phyloP scores from a whole-genome alignment of 2,888 invertebrate genomes.

The Agrilus cyanescens region DNA sequence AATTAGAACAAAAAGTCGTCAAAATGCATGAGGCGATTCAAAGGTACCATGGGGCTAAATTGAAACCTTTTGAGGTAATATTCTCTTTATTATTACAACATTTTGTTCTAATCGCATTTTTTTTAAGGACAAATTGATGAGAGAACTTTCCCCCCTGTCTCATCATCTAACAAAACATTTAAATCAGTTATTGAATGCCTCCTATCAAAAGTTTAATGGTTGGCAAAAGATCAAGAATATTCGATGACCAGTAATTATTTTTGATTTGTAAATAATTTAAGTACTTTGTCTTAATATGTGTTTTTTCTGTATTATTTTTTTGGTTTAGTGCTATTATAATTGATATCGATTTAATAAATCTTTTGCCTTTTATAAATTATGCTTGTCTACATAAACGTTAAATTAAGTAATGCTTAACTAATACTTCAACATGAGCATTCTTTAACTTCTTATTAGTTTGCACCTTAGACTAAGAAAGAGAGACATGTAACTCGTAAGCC shows the following conservation, averaged over 20 bases:
- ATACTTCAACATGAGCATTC: no score
- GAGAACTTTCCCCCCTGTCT: slow-evolving; percentile 69
- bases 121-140: slow-evolving; percentile 64
- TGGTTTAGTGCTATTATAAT: no score
- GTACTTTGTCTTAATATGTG: no score
- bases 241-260: slow-evolving; percentile 2
- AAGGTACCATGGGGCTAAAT: slow-evolving; percentile 74
- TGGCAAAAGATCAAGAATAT: slow-evolving; percentile 53
- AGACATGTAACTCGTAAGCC: no score
- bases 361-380: no score
- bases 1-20: slow-evolving; percentile 66
- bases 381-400: no score
- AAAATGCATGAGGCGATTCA: slow-evolving; percentile 83
- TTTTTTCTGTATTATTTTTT: no score
- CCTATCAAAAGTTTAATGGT: slow-evolving; percentile 72
- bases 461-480: no score
- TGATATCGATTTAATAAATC: no score
- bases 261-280: neutral
- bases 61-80: slow-evolving; percentile 72
- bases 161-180: slow-evolving; percentile 74
- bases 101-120: slow-evolving; percentile 14
- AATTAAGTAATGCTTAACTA: no score
- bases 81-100: slow-evolving; percentile 11
- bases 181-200: slow-evolving; percentile 75
- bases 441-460: no score